These are phyloP conservation scores for Platysternon megacephalum DNA, from an alignment of 2,113 vertebrate species.

Conservation along the genomic window DNA sequence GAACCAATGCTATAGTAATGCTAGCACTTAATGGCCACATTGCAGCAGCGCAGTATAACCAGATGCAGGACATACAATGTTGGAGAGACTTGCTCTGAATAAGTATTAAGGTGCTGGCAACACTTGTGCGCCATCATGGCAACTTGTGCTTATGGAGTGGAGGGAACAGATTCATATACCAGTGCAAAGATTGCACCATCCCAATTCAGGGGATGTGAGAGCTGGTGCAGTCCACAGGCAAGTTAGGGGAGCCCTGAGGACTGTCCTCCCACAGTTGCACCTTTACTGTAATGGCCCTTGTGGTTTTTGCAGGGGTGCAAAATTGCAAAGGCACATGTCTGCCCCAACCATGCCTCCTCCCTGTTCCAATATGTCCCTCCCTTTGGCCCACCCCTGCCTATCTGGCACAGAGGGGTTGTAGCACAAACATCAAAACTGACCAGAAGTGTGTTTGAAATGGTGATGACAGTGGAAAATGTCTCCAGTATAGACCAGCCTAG, in stretches of 20 bases:
- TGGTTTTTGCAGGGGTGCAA: not conserved
- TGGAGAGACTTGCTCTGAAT: no score
- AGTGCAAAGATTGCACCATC: no score
- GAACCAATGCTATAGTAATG: no score
- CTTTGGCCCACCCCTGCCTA: not conserved
- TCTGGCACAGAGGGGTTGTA: not conserved
- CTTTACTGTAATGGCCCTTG: no score
- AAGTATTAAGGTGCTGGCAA: no score
- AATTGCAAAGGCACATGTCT: not conserved
- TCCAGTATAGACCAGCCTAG: not conserved
- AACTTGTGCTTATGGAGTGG: no score
- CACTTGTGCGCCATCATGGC: no score
- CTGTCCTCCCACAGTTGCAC: not conserved
- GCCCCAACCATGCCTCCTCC: not conserved
- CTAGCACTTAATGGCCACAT: no score
- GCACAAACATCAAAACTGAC: not conserved
- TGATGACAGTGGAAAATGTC: not conserved
- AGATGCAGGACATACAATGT: no score
- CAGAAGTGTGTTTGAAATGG: not conserved
- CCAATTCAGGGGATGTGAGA: not conserved
- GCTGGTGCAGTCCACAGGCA: not conserved
- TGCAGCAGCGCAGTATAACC: no score
- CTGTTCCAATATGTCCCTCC: not conserved
- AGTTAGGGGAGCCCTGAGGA: not conserved
- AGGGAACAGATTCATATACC: no score